Evolutionary conservation across 2,888 invertebrate genomes (phyloP), one percentile per base, ranked within the genome.

Genomic region (Caenorhabditis angaria): DNA sequence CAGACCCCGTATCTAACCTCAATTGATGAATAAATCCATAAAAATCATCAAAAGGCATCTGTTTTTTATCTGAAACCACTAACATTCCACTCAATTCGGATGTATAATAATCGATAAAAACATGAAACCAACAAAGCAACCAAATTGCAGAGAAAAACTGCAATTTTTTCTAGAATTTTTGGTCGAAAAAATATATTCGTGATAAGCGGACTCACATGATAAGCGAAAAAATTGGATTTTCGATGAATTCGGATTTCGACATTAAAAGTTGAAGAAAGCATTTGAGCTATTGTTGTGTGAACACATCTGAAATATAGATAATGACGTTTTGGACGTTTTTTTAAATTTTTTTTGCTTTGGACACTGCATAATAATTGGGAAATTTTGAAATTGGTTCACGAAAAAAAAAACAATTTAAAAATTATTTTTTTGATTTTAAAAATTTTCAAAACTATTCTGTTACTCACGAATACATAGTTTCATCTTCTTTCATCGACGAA

Each of bases 41-140:
- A 58, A 74, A 74, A 53, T 70, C 64, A 6, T 67, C 67, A 28
- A 74, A 74, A 18, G 74, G 74, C 62, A 74, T 57, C 35, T 74
- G 62, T 27, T 70, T 74, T 50, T 74, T 74, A 47, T 62, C 74
- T 14, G 74, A 74, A 20, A 74, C 74, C 22, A 70, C 62, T 63
- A 74, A 32, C 69, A 69, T 74, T 61, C 74, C 74, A 50, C 69
- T 69, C 56, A 74, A 58, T 41, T 74, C 74, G 1, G 74, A 74
- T 8, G 74, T 74, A 41, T 74, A 74, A 53, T 61, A 74, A 47
- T 74, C 74, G 53, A 74, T 66, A 47, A 74, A 66, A 27, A 74
- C 69, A 47, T 74, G 74, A 29, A 69, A 74, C 74, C 74, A 74
- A 32, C 61, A 54, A 3, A 74, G 55, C 8, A 74, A 32, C 74